phyloP scores from a whole-genome alignment of 2,113 vertebrate genomes.

The Cathartes aura region DNA sequence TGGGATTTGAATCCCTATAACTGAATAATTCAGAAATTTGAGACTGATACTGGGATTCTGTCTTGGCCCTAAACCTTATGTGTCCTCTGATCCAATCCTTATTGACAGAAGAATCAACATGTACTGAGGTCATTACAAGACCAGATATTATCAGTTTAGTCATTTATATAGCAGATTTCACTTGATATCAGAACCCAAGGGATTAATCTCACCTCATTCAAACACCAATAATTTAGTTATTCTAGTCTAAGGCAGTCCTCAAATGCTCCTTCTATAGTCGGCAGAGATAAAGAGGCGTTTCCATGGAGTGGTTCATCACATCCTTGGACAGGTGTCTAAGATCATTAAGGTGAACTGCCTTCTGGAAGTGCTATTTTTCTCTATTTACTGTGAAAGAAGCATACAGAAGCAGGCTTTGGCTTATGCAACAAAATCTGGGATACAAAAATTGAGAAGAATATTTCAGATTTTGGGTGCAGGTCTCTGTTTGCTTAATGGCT shows the following conservation, averaged over 20 bases:
- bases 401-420: neutral
- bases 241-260: neutral
- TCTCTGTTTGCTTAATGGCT: neutral
- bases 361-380: neutral
- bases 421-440: neutral
- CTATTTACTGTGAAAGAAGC: neutral
- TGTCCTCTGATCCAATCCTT: neutral
- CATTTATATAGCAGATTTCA: neutral
- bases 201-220: neutral
- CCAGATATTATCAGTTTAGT: neutral
- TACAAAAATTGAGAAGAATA: neutral
- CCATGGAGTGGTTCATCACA: too few species aligned
- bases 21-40: neutral
- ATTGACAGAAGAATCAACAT: neutral
- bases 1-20: neutral
- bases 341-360: neutral
- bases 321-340: neutral
- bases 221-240: neutral
- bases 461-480: neutral
- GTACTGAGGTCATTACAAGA: neutral
- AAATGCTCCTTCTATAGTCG: rapidly evolving
- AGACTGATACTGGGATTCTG: neutral
- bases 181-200: neutral
- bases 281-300: neutral
- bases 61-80: neutral